A percentile compares a stretch with the other conserved stretches of the same genome.
Conservation (phyloP, 2,888 invertebrate genomes). For the Cyclophora albipunctata region DNA sequence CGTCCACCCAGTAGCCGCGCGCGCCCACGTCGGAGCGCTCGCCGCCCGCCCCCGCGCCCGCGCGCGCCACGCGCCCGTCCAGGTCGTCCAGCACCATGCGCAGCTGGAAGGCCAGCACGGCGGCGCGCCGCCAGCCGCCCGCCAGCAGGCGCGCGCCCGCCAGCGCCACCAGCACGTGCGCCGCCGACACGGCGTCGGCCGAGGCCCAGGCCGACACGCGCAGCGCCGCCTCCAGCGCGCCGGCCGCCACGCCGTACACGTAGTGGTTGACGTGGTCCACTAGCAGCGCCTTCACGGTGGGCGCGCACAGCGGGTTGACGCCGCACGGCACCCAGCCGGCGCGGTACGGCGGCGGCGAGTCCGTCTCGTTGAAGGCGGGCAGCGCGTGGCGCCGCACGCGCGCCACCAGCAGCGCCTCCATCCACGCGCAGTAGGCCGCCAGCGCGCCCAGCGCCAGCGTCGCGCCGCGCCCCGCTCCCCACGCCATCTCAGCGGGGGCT, state of each 20-base stretch:
- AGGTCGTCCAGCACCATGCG: conserved; percentile 89
- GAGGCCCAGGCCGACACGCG: conserved; percentile 79
- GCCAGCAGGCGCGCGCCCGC: conserved; percentile 84
- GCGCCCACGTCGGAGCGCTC: conserved; percentile 88
- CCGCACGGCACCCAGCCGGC: conserved; percentile 77
- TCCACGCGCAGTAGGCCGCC: conserved; percentile 79
- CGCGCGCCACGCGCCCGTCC: conserved; percentile 90
- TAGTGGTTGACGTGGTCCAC: conserved; percentile 90
- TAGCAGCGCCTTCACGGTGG: conserved; percentile 88
- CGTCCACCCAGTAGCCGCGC: conserved; percentile 88
- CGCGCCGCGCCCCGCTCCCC: no score
- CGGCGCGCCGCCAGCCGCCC: conserved; percentile 81
- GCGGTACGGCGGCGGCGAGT: conserved; percentile 35
- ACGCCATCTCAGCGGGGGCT: no score
- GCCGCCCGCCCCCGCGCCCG: conserved; percentile 82
- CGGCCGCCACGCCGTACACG: conserved; percentile 86
- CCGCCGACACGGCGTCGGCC: conserved; percentile 88
- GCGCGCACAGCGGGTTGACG: conserved; percentile 84
- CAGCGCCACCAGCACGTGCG: conserved; percentile 85
- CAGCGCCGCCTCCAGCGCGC: conserved; percentile 79
- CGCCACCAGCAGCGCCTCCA: conserved; percentile 83
- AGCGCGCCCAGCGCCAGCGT: conserved; percentile 20
- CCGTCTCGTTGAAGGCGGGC: conserved; percentile 28
- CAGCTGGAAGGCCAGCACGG: conserved; percentile 85
- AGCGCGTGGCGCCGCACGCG: conserved; percentile 82